Evolutionary conservation across 2,888 invertebrate species (phyloP).

Genomic region (Colostygia pectinataria): DNA sequence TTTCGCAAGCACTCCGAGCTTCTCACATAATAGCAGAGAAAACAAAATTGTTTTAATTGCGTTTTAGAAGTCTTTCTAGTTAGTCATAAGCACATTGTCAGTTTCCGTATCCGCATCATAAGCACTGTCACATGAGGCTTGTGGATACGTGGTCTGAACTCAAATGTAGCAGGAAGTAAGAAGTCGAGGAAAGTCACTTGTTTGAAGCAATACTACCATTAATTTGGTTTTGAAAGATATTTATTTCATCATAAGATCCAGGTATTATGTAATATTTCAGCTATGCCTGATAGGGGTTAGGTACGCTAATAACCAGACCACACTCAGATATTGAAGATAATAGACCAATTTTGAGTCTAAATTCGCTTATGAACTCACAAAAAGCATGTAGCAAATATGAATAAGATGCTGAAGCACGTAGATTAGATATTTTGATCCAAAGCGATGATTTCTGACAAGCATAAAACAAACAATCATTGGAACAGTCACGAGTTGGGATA

Average conservation of each 20-base stretch:
- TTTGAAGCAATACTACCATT: too few relatives aligned
- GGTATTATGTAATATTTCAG: too few relatives aligned
- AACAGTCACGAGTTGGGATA: constrained; percentile 59
- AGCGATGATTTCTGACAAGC: constrained; percentile 26
- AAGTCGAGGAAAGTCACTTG: too few relatives aligned
- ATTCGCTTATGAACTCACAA: too few relatives aligned
- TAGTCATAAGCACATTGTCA: background rate
- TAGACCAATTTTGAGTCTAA: too few relatives aligned
- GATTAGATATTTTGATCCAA: constrained; percentile 1
- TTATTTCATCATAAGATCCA: too few relatives aligned
- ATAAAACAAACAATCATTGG: constrained; percentile 35
- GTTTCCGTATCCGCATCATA: constrained; percentile 23
- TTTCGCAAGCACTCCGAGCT: background rate
- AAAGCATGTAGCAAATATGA: too few relatives aligned
- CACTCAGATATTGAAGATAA: too few relatives aligned
- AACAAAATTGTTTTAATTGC: background rate
- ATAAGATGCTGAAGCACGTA: background rate
- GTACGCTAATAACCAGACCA: too few relatives aligned
- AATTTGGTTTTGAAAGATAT: too few relatives aligned
- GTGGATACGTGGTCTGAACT: constrained; percentile 21
- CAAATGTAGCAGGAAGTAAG: constrained; percentile 21
- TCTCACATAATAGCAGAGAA: background rate
- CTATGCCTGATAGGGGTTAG: too few relatives aligned
- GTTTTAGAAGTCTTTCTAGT: background rate
- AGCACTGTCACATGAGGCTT: constrained; percentile 9